Conservation (phyloP, 1,140 invertebrate species). For the Psix sp. region DNA sequence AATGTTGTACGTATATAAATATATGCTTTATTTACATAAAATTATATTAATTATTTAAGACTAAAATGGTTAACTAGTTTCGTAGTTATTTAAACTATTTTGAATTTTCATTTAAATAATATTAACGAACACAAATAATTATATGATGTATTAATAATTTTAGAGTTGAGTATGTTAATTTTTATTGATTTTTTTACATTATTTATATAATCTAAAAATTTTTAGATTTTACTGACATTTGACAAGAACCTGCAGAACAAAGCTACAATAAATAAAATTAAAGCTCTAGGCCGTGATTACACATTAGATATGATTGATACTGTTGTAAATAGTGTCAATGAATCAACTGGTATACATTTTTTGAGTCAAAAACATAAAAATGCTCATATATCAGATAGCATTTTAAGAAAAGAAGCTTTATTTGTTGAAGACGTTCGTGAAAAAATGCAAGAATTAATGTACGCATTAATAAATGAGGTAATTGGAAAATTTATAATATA, state of each 20-base stretch:
- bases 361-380: conserved; percentile 4
- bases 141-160: too few relatives aligned
- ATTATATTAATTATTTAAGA: too few relatives aligned
- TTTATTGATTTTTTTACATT: conserved; percentile 3
- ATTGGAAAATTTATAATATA: conserved; percentile 8
- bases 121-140: too few relatives aligned
- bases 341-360: conserved; percentile 24
- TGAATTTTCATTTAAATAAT: too few relatives aligned
- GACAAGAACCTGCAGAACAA: conserved; percentile 75
- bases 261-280: conserved; percentile 69
- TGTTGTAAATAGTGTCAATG: conserved; percentile 25
- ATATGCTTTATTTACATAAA: too few relatives aligned
- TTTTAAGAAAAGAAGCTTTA: conserved; percentile 54
- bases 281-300: conserved; percentile 61
- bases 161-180: too few relatives aligned
- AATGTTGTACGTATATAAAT: conserved; percentile 60
- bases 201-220: background rate
- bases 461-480: conserved; percentile 46
- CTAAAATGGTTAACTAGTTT: too few relatives aligned
- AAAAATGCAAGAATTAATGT: conserved; percentile 60
- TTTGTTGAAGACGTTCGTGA: conserved; percentile 64
- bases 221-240: conserved; percentile 70
- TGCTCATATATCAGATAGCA: background rate
- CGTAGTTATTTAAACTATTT: too few relatives aligned
- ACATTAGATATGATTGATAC: conserved; percentile 68